phyloP scores from a whole-genome alignment of 2,113 vertebrate species.

The Craseonycteris thonglongyai region DNA sequence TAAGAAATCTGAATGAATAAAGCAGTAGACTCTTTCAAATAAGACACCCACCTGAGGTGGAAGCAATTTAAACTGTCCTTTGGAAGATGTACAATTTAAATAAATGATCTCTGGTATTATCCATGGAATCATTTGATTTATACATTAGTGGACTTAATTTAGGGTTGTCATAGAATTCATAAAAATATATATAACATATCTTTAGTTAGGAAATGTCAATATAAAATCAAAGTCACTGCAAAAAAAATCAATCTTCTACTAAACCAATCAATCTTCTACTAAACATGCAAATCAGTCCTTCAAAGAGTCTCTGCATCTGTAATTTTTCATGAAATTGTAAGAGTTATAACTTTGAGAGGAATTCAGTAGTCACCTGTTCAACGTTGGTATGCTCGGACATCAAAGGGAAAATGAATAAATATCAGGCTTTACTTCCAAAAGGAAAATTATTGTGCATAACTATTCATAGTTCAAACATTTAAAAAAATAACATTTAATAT shows the following conservation, averaged over 20 bases:
- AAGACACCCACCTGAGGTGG: neutral
- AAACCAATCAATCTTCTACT: neutral
- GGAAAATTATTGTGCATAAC: conserved; percentile 74
- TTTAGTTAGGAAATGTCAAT: neutral
- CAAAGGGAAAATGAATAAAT: conserved; percentile 75
- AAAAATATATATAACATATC: neutral
- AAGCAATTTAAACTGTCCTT: conserved; percentile 30
- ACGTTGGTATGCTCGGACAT: conserved; percentile 71
- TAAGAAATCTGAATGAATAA: conserved; percentile 3
- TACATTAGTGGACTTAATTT: neutral
- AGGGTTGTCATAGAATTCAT: neutral
- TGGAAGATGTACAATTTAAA: conserved; percentile 16
- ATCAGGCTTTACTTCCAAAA: conserved; percentile 73
- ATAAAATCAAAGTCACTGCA: neutral
- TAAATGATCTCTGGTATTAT: neutral
- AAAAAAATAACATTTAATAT: conserved; percentile 81
- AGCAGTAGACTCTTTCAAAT: conserved; percentile 10
- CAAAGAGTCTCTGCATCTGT: conserved; percentile 37
- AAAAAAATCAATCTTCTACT: too few relatives aligned
- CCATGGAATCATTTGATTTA: neutral
- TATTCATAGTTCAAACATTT: conserved; percentile 75
- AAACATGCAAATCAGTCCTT: conserved; percentile 7
- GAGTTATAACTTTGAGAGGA: conserved; percentile 49
- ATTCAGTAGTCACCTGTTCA: conserved; percentile 33
- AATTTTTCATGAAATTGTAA: conserved; percentile 49